Evolutionary conservation across 2,888 invertebrate genomes (phyloP), one percentile per base, ranked within the genome.

Genomic region (Agonopterix alstromeriana): DNA sequence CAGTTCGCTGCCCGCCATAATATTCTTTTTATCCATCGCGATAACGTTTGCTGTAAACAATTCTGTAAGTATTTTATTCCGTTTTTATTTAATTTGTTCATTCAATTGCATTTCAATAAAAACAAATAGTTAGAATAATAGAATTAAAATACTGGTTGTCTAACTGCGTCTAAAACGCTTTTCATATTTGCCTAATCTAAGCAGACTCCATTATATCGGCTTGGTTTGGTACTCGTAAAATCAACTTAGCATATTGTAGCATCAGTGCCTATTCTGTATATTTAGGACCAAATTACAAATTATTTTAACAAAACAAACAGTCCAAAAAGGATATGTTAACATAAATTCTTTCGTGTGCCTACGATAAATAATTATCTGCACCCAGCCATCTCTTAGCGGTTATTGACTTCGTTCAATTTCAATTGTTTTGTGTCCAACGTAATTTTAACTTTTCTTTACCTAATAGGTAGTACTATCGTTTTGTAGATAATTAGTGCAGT

Each of bases 31-130:
- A 65, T 69, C 67, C 65, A 69, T 73, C 70, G 72, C 72, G 68
- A 54, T 74, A 73, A 56, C 73, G 74, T 72, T 77, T 63, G 77
- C 81, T 73, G 82, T 87, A 84, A 86, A 87, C 83, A 86, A 72
- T 68, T 76, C 68, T 64, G 87, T 87, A 61, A 86, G 87, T 79
- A 78, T 60, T 67, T 65, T 59, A 61, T 58, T 60, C 38, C 38
- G 38, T 38, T 38, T 38, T 27, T 38, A 38, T 4, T 38, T n/a
- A 3, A 38, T 10, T 38, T 38, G 3, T 27, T 5, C 7, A 5
- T 27, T 27, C 27, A 5, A 27, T 27, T 7, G 27, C 27, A 27
- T 27, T 27, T 27, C 7, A 27, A 27, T 27, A 5, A 27, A 27
- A 27, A 27, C 27, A 27, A 27, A 7, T 7, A 27, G 27, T 7